These are phyloP conservation scores for Drosophila repletoides DNA, from an alignment of 1,140 invertebrate genomes.

Conservation along the genomic window DNA sequence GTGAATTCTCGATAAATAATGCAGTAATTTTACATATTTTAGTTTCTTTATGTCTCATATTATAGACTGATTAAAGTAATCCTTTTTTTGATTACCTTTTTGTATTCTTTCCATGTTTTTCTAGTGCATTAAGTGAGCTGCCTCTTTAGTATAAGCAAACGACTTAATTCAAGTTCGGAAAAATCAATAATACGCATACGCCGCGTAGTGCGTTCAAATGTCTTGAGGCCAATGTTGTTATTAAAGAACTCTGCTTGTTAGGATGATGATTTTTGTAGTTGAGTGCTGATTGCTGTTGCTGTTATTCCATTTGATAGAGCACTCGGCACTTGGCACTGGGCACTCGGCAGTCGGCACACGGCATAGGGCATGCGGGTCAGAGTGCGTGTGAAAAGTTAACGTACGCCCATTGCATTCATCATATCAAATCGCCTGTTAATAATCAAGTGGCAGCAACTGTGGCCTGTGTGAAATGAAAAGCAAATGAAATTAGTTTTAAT, in stretches of 20 bases:
- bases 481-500: slow-evolving; percentile 81
- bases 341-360: too few species aligned
- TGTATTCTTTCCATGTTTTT: too few species aligned
- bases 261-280: slow-evolving; percentile 13
- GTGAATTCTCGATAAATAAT: too few species aligned
- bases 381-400: slow-evolving; percentile 46
- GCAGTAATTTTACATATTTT: too few species aligned
- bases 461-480: slow-evolving; percentile 41
- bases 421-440: slow-evolving; percentile 62
- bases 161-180: slow-evolving; percentile 36
- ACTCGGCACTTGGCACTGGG: too few species aligned
- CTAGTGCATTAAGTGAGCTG: too few species aligned
- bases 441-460: slow-evolving; percentile 34
- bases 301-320: slow-evolving; percentile 39
- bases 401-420: slow-evolving; percentile 47
- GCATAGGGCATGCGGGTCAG: too few species aligned
- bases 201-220: slow-evolving; percentile 13
- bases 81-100: too few species aligned
- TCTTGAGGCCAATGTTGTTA: slow-evolving; percentile 34
- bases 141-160: too few species aligned
- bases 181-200: slow-evolving; percentile 51
- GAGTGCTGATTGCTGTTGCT: slow-evolving; percentile 1
- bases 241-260: slow-evolving; percentile 35
- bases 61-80: too few species aligned
- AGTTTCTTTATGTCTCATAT: too few species aligned